These are phyloP conservation scores for Rugalucina vietnamica DNA, from an alignment of 2,888 invertebrate genomes.

Conservation along the genomic window DNA sequence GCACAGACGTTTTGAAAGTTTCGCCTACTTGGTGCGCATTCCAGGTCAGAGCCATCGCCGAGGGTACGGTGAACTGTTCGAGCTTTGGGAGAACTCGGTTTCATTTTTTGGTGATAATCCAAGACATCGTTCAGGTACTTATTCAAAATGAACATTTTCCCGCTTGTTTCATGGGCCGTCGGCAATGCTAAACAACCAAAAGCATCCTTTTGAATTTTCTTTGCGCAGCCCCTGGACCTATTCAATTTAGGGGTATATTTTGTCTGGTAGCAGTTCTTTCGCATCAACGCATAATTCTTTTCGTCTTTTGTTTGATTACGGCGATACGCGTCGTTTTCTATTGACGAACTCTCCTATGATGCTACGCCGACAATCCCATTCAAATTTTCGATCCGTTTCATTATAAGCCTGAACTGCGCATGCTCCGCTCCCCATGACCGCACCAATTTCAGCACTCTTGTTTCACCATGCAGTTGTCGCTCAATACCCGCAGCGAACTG, in stretches of 20 bases:
- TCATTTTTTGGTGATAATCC: background rate
- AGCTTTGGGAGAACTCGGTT: too few relatives aligned
- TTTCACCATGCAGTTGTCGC: slow-evolving; percentile 49
- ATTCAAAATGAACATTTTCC: background rate
- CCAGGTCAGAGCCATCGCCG: too few relatives aligned
- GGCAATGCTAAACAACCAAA: background rate
- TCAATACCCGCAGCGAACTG: slow-evolving; percentile 50
- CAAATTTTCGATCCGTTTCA: background rate
- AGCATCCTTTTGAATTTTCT: background rate
- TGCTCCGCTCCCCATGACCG: slow-evolving; percentile 49
- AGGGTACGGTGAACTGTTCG: too few relatives aligned
- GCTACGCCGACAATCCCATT: background rate
- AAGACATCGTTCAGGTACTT: background rate
- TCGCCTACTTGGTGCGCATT: too few relatives aligned
- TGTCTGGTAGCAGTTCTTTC: too few relatives aligned
- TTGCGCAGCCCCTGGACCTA: background rate
- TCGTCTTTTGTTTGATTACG: background rate
- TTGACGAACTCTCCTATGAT: background rate
- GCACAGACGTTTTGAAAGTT: too few relatives aligned
- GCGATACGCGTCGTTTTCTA: background rate
- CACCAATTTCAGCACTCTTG: slow-evolving; percentile 48
- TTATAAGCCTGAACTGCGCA: background rate
- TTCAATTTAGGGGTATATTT: background rate
- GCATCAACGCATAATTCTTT: too few relatives aligned
- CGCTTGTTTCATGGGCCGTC: background rate